Evolutionary conservation across 2,113 vertebrate species (phyloP).

Genomic region (Pteropus alecto): DNA sequence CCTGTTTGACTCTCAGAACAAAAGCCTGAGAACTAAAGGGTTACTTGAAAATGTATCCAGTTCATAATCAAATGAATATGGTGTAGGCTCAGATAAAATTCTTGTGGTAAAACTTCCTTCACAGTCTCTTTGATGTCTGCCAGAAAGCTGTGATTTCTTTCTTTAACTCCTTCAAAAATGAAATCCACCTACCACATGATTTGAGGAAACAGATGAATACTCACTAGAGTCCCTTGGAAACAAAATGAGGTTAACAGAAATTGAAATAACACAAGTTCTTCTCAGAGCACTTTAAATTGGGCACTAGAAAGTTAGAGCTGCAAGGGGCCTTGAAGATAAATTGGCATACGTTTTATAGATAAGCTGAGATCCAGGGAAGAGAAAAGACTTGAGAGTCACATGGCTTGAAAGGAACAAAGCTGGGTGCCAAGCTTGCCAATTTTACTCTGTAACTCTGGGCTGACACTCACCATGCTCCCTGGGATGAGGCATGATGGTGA

Average conservation of each 20-base stretch:
- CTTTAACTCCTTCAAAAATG: not conserved
- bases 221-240: not conserved
- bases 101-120: not conserved
- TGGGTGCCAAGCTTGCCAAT: not conserved
- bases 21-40: not conserved
- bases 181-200: not conserved
- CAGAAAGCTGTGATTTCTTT: not conserved
- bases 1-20: not conserved
- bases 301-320: not conserved
- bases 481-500: fast-evolving
- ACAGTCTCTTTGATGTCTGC: not conserved
- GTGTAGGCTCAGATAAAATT: not conserved
- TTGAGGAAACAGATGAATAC: not conserved
- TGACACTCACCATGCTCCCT: not conserved
- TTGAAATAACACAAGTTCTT: not conserved
- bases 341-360: not conserved
- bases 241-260: not conserved
- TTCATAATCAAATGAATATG: not conserved
- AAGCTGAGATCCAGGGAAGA: not conserved
- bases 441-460: not conserved
- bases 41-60: not conserved
- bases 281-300: not conserved
- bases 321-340: not conserved
- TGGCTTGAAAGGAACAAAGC: not conserved
- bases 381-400: not conserved